Evolutionary conservation across 2,113 vertebrate genomes (phyloP), one percentile per base, ranked within the genome.

Genomic region (Suricata suricatta): DNA sequence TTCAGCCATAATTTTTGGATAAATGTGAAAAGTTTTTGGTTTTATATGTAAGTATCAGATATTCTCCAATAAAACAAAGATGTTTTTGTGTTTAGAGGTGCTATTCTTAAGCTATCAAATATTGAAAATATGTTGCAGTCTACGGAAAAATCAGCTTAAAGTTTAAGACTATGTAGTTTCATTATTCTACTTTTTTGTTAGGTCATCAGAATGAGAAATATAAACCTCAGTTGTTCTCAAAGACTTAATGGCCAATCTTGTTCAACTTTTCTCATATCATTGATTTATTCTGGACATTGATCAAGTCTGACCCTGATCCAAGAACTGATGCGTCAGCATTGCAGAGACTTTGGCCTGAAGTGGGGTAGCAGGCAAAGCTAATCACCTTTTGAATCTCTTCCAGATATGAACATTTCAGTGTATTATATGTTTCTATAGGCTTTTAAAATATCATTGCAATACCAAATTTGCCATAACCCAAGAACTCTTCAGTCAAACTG

Each of bases 231-330:
- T 97, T 95, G 14, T 82, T 91, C 63, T 91, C 38, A 87, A 64
- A 63, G 72, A 21, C 33, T 95, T 92, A 79, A 41, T 0, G 0
- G 54, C 16, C 54, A 74, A 47, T 72, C 25, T 92, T 90, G 35
- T 92, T 96, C 52, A 93, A 87, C 9, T 88, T 96, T 96, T 82
- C 60, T 69, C 95, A 15, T 71, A 27, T 85, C 8, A 71, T 95
- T 96, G 87, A 93, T 95, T 98, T 82, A 84, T 95, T 97, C 72
- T 97, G 79, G 38, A 96, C 0, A 0, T 90, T 94, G 81, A 71
- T 57, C 12, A 63, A 79, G 6, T 10, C 60, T 60, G 89, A 82
- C n/a, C 77, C 29, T 13, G 27, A 35, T 60, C 44, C 47, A 93
- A 90, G 57, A 63, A 38, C 41, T 38, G 7, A 74, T 92, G n/a